Evolutionary conservation across 2,888 invertebrate species (phyloP), one percentile per base, ranked within the genome.

Genomic region (Rugalucina vietnamica): DNA sequence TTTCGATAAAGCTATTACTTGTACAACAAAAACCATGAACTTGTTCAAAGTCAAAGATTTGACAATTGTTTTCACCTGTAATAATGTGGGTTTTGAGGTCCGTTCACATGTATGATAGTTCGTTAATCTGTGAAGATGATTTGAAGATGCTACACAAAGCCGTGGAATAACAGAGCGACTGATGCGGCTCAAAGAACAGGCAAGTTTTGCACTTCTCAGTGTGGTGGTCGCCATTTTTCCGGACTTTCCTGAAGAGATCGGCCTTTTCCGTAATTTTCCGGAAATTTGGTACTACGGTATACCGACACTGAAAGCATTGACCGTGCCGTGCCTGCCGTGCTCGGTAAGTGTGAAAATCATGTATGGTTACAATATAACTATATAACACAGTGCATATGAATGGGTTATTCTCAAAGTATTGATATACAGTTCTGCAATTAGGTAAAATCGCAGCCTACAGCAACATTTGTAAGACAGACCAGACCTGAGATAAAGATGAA

Each of bases 141-240:
- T 12, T 2, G 65, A 2, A 65, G 65, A 65, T 10, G 34, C 65
- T 24, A 34, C 65, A 34, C 34, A 32, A 4, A 65, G 65, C 21
- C 65, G 65, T 3, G 65, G 65, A 65, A 34, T 4, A 3, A 34
- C 65, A 2, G 32, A 34, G 14, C 65, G 65, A 18, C 65, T 34
- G 10, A 65, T 34, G 18, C 65, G 65, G 21, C 34, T 65, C 1
- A 65, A 34, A 5, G 65, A 65, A 34, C 65, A 21, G 18, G 65
- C 65, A 34, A 65, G 10, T 34, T 65, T 65, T 29, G 29, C 34
- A 54, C 69, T 80, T 80, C 79, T 79, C 72, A 83, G 14, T 69
- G 81, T 76, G 72, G 83, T 81, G 81, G 86, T 79, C 29, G 86
- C 86, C 86, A 86, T 86, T 49, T 77, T 78, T 43, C 39, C 18